phyloP scores from a whole-genome alignment of 2,888 invertebrate species.

The Nomada fucata region DNA sequence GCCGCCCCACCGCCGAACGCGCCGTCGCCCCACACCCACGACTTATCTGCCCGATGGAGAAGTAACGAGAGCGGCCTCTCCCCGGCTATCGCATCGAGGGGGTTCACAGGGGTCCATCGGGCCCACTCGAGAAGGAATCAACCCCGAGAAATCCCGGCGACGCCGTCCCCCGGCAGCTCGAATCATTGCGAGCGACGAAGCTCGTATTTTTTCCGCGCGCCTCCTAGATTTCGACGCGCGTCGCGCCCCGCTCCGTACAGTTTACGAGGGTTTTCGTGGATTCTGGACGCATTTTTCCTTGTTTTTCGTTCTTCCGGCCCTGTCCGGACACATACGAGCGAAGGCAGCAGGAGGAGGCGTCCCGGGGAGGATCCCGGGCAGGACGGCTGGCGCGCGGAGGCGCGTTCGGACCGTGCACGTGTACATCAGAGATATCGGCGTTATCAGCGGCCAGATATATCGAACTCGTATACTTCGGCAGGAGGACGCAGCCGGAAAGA shows the following conservation, averaged over 20 bases:
- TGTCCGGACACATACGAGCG: conserved; percentile 52
- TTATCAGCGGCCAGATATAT: conserved; percentile 78
- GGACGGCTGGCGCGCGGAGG: conserved; percentile 64
- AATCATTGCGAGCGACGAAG: too few relatives aligned
- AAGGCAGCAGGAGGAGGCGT: conserved; percentile 30
- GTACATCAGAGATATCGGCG: conserved; percentile 82
- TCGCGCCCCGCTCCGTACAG: too few relatives aligned
- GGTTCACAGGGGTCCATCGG: too few relatives aligned
- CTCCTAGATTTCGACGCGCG: too few relatives aligned
- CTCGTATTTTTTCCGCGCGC: too few relatives aligned
- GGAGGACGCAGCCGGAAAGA: conserved; percentile 76
- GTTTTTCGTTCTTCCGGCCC: conserved; percentile 44
- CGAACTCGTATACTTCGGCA: conserved; percentile 69
- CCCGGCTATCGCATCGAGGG: too few relatives aligned
- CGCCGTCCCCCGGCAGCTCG: too few relatives aligned
- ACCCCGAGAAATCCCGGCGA: too few relatives aligned
- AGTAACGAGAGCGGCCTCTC: conserved; percentile 61
- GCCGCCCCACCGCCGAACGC: conserved; percentile 35
- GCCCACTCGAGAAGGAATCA: too few relatives aligned
- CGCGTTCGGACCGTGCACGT: conserved; percentile 75
- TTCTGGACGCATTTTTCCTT: neutral
- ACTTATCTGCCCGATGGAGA: conserved; percentile 83
- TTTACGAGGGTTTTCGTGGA: neutral
- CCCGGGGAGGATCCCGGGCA: conserved; percentile 44
- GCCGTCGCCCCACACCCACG: neutral